phyloP scores from a whole-genome alignment of 2,113 vertebrate genomes.

The Phocoena sinus region DNA sequence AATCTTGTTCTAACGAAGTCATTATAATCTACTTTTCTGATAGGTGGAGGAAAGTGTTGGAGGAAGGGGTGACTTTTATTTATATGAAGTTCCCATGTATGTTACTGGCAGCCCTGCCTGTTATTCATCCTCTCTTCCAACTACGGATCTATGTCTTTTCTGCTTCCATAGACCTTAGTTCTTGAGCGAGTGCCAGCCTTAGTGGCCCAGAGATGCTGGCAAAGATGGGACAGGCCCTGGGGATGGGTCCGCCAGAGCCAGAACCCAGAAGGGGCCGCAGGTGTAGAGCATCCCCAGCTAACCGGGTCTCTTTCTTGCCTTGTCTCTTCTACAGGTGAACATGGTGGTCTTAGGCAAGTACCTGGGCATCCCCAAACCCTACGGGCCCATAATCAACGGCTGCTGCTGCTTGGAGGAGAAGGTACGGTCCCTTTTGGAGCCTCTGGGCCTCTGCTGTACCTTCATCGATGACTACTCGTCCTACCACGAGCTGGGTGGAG shows the following conservation, averaged over 20 bases:
- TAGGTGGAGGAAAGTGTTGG: background rate
- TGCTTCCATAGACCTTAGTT: background rate
- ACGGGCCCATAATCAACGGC: conserved; percentile 85
- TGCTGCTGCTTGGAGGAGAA: conserved; percentile 86
- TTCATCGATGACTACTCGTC: conserved; percentile 88
- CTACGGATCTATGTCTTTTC: background rate
- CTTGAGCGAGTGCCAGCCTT: background rate
- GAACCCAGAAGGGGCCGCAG: background rate
- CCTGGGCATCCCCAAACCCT: conserved; percentile 93
- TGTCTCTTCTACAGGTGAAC: conserved; percentile 83
- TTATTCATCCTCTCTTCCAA: background rate
- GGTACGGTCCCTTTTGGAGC: conserved; percentile 84
- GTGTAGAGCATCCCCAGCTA: fast-evolving
- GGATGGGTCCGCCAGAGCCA: background rate
- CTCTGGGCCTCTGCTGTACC: conserved; percentile 85
- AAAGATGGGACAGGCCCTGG: background rate
- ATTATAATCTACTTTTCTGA: background rate
- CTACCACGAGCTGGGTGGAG: conserved; percentile 85
- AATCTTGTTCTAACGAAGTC: background rate
- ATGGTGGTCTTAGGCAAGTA: conserved; percentile 90
- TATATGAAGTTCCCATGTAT: fast-evolving
- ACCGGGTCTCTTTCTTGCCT: background rate
- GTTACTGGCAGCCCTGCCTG: background rate
- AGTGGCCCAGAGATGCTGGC: background rate
- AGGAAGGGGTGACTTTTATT: background rate